Conservation (phyloP, 2,113 vertebrate species). For the Caloenas nicobarica region DNA sequence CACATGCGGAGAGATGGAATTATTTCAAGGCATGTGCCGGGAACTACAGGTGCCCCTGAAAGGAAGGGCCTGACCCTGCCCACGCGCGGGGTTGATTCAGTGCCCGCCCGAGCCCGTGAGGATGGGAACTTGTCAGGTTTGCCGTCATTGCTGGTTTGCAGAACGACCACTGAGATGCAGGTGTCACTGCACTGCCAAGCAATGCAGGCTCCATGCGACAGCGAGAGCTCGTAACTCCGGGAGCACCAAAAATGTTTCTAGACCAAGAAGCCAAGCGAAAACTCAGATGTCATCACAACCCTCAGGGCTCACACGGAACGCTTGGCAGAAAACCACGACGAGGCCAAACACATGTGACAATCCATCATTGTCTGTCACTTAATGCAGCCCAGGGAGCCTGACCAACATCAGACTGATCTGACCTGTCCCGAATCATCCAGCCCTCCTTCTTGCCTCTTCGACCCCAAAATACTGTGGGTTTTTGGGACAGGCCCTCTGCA, state of each 20-base stretch:
- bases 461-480: background rate
- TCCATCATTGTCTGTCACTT: background rate
- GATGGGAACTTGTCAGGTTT: background rate
- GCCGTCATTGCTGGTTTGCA: background rate
- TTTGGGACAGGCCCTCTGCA: background rate
- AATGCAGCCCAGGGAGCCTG: background rate
- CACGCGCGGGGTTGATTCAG: accelerated
- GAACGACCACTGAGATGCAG: accelerated
- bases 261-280: background rate
- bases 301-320: background rate
- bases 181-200: background rate
- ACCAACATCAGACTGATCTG: no score
- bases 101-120: accelerated
- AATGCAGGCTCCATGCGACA: accelerated
- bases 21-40: background rate
- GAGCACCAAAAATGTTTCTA: background rate
- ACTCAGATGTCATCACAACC: background rate
- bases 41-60: background rate
- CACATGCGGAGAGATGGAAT: constrained; percentile 21
- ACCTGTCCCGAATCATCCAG: background rate
- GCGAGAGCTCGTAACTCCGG: background rate
- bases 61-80: background rate
- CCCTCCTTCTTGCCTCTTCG: background rate
- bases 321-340: background rate
- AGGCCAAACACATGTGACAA: background rate